Evolutionary conservation across 2,113 vertebrate genomes (phyloP).

Genomic region (Oncorhynchus nerka): DNA sequence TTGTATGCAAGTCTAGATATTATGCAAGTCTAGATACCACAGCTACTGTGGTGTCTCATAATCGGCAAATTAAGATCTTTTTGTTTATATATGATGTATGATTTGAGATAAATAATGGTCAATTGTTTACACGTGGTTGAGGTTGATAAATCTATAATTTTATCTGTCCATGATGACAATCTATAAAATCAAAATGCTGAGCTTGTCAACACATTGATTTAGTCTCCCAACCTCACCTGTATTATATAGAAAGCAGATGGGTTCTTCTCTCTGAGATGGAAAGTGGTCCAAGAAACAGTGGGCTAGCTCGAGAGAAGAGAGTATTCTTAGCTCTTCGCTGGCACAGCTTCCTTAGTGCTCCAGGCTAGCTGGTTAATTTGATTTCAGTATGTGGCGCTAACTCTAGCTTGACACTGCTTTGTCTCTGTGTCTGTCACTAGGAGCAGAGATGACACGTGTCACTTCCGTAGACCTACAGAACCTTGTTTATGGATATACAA

Average conservation of each 20-base stretch:
- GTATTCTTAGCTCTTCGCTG: slow-evolving; percentile 70
- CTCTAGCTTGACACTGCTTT: slow-evolving; percentile 55
- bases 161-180: no score
- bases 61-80: background rate
- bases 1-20: no score
- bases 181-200: background rate
- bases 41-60: background rate
- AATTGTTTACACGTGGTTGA: background rate
- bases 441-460: slow-evolving; percentile 57
- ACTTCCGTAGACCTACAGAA: slow-evolving; percentile 30
- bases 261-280: slow-evolving; percentile 25
- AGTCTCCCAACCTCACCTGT: no score
- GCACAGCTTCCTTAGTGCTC: slow-evolving; percentile 57
- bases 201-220: background rate
- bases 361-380: slow-evolving; percentile 72
- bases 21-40: no score
- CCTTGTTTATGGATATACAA: slow-evolving; percentile 1
- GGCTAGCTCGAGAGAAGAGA: slow-evolving; percentile 34
- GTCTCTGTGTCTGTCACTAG: slow-evolving; percentile 51
- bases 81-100: no score
- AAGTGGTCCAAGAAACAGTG: slow-evolving; percentile 56
- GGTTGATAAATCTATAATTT: no score
- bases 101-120: background rate
- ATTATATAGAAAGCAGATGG: slow-evolving; percentile 15
- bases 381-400: slow-evolving; percentile 65